phyloP scores from a whole-genome alignment of 2,888 invertebrate species.

The Epinotia ramella region DNA sequence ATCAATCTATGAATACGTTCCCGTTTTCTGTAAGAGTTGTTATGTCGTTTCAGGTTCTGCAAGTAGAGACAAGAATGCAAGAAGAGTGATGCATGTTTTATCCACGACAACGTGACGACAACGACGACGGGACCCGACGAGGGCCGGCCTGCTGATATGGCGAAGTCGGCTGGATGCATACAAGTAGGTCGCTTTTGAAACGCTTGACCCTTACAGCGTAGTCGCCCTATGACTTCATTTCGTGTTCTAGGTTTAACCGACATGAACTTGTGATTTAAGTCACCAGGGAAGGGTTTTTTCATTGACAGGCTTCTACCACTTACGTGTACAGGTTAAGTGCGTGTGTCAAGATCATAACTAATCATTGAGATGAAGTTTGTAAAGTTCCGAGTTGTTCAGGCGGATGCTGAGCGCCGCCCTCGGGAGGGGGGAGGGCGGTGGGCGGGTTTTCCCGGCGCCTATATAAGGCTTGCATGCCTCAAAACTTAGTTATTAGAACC shows the following conservation, averaged over 20 bases:
- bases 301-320: neutral
- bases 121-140: neutral
- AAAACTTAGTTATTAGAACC: conserved; percentile 74
- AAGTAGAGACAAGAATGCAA: neutral
- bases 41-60: neutral
- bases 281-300: neutral
- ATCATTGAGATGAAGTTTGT: conserved; percentile 44
- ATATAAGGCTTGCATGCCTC: conserved; percentile 77
- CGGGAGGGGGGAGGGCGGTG: conserved; percentile 73
- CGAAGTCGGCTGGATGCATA: neutral
- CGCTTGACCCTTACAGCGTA: neutral
- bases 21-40: neutral
- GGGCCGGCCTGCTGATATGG: neutral
- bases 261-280: neutral
- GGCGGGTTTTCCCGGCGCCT: conserved; percentile 76
- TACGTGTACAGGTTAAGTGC: neutral
- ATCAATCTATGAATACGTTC: neutral
- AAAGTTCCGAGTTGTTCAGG: conserved; percentile 55
- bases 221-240: neutral
- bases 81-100: neutral
- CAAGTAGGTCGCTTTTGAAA: neutral
- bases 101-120: neutral
- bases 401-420: conserved; percentile 63
- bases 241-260: neutral
- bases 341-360: conserved; percentile 20